Evolutionary conservation across 2,797 vertebrate species (phyloP).

Genomic region (Balearica regulorum): DNA sequence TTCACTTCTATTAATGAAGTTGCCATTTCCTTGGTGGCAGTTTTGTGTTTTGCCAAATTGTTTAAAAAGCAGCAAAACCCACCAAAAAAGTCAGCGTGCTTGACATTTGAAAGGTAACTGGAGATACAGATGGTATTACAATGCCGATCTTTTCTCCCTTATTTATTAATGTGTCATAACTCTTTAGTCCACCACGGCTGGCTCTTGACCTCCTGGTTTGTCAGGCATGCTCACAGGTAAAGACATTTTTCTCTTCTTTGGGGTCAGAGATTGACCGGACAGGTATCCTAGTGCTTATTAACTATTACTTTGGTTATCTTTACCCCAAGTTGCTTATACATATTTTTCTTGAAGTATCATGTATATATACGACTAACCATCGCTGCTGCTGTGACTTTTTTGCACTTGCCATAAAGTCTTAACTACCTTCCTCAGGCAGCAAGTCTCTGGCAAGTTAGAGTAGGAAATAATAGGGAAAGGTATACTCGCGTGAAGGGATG

Average conservation of each 20-base stretch:
- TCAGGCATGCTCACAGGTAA: not conserved
- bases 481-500: not conserved
- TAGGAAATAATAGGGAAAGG: not conserved
- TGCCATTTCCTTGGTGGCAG: not conserved
- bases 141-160: not conserved
- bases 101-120: not conserved
- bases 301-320: not conserved
- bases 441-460: not conserved
- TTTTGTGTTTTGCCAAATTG: not conserved
- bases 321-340: not conserved
- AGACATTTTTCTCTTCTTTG: not conserved
- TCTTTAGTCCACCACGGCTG: not conserved
- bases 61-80: not conserved
- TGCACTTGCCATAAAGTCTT: not conserved
- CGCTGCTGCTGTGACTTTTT: not conserved
- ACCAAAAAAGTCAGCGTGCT: rapidly evolving
- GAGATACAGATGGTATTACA: not conserved
- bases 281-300: not conserved
- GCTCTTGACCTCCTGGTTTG: not conserved
- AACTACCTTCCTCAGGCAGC: not conserved
- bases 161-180: not conserved
- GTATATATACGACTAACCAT: rapidly evolving
- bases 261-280: not conserved
- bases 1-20: not conserved
- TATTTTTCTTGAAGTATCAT: not conserved